A percentile compares a stretch with the other conserved stretches of the same genome.
Evolutionary conservation across 2,888 invertebrate species (phyloP).

Genomic region (Drosophila niveifrons): DNA sequence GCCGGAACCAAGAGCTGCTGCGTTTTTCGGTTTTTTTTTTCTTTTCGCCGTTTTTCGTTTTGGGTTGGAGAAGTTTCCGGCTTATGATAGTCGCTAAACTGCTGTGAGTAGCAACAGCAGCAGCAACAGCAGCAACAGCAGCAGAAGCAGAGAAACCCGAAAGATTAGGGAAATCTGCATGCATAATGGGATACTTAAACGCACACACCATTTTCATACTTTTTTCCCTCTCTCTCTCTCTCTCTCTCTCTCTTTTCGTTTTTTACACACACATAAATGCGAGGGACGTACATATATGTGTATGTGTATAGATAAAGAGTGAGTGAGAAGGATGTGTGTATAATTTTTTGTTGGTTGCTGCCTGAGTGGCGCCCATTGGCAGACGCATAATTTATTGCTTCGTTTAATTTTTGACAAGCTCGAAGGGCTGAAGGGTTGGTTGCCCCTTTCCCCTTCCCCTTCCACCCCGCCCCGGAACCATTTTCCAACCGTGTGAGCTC

Average conservation of each 20-base stretch:
- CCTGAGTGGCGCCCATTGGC: constrained; percentile 61
- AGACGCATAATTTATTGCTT: constrained; percentile 72
- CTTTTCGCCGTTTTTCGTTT: not conserved
- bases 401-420: constrained; percentile 70
- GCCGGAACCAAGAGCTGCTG: constrained; percentile 39
- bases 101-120: constrained; percentile 25
- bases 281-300: not conserved
- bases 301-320: not conserved
- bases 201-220: constrained; percentile 30
- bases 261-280: not conserved
- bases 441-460: too few species aligned
- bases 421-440: constrained; percentile 48
- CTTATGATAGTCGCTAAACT: constrained; percentile 57
- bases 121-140: constrained; percentile 3
- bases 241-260: too few species aligned
- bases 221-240: not conserved
- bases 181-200: constrained; percentile 61
- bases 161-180: constrained; percentile 71
- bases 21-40: too few species aligned
- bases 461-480: not conserved
- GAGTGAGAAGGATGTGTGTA: not conserved
- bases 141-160: constrained; percentile 17
- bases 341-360: constrained; percentile 33
- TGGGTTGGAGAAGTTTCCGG: constrained; percentile 43
- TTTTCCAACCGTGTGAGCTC: not conserved